Evolutionary conservation across 2,113 vertebrate genomes (phyloP), one percentile per base, ranked within the genome.

Genomic region (Chionis minor): DNA sequence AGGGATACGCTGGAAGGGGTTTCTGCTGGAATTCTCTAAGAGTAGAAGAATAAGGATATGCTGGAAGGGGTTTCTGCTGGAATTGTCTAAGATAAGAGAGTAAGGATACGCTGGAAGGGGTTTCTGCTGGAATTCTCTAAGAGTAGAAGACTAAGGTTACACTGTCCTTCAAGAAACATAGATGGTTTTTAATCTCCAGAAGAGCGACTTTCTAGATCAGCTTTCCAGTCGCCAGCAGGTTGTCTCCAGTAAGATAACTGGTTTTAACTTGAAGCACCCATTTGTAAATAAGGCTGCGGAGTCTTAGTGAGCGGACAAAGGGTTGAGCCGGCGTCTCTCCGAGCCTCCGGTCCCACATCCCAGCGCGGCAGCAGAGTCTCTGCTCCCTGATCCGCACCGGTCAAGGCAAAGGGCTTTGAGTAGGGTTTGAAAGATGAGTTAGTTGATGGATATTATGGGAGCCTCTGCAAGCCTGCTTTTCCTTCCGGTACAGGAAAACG

Each of bases 241-340:
- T 32, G 22, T 6, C 69, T 6, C 69, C 69, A 38, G 32, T 27
- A 27, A 35, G 40, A 8, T 4, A 32, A 33, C 65, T 35, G 72
- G 56, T 35, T 66, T 59, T 17, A 5, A 45, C 28, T 4, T 4
- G 22, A 28, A 40, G 40, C 3, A 1, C 8, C 30, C 4, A 2
- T 30, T 52, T 13, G 11, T 49, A 42, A 51, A 8, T 12, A 8
- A 58, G 52, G 51, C 17, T 44, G 18, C 14, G 4, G 59, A 35
- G 52, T 15, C 3, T 4, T 6, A 11, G 51, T 1, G 44, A 32
- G 24, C 0, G 8, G 49, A 13, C 10, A 11, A 16, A 40, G 88
- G 88, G 26, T 38, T 8, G 23, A 47, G 63, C 33, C 10, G 1
- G 54, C 6, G 42, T 4, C 9, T 35, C 14, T 40, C 47, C 22